These are phyloP conservation scores for Drosophila watanabei DNA, from an alignment of 1,140 invertebrate species.

Conservation along the genomic window DNA sequence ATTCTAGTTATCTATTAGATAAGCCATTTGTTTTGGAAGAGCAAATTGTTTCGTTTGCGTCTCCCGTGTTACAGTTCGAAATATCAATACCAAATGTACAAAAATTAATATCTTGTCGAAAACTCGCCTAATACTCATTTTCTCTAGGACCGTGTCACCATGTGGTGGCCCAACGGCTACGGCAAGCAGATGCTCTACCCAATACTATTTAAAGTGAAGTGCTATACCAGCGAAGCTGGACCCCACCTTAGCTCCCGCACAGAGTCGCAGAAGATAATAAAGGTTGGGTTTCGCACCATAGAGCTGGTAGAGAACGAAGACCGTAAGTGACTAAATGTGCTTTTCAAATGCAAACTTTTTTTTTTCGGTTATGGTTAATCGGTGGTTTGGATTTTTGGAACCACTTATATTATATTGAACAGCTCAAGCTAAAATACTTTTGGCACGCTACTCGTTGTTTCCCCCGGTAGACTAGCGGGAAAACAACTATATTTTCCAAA, in stretches of 20 bases:
- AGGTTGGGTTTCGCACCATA: constrained; percentile 95
- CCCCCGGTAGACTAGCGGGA: too few species aligned
- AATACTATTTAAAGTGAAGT: constrained; percentile 87
- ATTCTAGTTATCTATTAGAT: constrained; percentile 59
- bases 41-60: constrained; percentile 30
- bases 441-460: too few species aligned
- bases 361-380: too few species aligned
- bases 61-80: constrained; percentile 59
- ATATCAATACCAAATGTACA: constrained; percentile 66
- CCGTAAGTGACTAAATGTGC: constrained; percentile 66
- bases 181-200: constrained; percentile 93
- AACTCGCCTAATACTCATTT: not conserved
- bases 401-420: too few species aligned
- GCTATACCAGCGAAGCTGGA: constrained; percentile 23
- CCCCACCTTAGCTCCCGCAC: constrained; percentile 47
- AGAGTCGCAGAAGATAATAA: constrained; percentile 85
- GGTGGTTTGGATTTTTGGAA: too few species aligned
- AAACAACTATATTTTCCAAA: too few species aligned
- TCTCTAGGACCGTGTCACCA: constrained; percentile 71
- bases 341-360: too few species aligned
- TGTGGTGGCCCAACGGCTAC: constrained; percentile 98
- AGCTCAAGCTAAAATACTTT: too few species aligned
- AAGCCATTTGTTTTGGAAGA: constrained; percentile 38
- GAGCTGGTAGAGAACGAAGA: constrained; percentile 91
- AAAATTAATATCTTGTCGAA: not conserved